Conservation (phyloP, 2,113 vertebrate genomes). For the Bos indicus region DNA sequence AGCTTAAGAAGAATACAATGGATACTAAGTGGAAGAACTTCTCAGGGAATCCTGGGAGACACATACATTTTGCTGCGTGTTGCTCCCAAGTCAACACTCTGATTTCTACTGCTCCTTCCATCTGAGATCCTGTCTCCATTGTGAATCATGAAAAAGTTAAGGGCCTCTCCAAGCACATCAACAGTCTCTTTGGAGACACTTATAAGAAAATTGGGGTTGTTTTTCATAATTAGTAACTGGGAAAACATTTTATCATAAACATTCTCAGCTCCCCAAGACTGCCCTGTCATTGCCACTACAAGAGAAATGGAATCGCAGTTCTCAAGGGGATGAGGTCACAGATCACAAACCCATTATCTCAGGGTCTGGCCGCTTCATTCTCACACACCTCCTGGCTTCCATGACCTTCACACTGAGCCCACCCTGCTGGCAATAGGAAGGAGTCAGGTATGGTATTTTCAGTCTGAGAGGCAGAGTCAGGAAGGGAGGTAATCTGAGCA, state of each 20-base stretch:
- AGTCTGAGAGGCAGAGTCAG: neutral
- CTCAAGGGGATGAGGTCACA: neutral
- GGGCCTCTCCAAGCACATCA: neutral
- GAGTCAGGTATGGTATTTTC: neutral
- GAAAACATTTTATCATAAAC: neutral
- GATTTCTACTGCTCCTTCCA: neutral
- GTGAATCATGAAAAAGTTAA: neutral
- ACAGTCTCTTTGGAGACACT: neutral
- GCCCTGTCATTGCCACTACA: neutral
- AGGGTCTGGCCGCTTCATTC: neutral
- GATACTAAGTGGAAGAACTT: neutral
- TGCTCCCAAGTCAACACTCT: neutral
- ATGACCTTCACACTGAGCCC: neutral
- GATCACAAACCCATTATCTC: neutral
- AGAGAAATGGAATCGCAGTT: neutral
- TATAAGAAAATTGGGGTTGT: neutral
- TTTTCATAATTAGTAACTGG: neutral
- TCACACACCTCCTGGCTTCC: neutral
- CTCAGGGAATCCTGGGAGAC: neutral
- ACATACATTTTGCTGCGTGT: neutral
- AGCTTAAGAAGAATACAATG: neutral
- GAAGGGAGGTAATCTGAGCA: neutral
- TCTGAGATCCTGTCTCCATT: neutral
- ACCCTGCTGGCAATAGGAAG: neutral
- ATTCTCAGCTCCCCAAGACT: neutral